Evolutionary conservation across 2,797 vertebrate genomes (phyloP).

Genomic region (Eupleurogrammus muticus): DNA sequence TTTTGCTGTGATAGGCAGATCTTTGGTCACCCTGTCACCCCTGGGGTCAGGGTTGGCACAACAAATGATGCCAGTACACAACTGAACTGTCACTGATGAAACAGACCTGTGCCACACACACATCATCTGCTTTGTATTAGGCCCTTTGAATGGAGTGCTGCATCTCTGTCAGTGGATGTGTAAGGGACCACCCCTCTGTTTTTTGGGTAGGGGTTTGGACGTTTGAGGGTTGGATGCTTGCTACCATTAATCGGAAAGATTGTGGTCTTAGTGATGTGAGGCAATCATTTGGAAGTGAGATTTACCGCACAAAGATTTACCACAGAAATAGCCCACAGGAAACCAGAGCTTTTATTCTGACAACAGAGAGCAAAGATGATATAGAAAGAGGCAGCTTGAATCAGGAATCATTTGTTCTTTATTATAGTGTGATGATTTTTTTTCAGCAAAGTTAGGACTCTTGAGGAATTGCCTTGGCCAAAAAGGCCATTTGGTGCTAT

Average conservation of each 20-base stretch:
- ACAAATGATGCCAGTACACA: constrained; percentile 59
- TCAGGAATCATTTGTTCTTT: constrained; percentile 1
- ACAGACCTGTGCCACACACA: constrained; percentile 67
- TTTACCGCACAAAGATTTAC: constrained; percentile 30
- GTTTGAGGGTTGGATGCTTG: constrained; percentile 40
- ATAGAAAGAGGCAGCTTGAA: constrained; percentile 9
- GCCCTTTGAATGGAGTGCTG: constrained; percentile 47
- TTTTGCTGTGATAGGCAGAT: constrained; percentile 76
- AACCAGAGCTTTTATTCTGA: constrained; percentile 17
- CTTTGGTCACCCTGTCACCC: constrained; percentile 57
- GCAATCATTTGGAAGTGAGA: constrained; percentile 38
- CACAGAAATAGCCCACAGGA: constrained; percentile 12
- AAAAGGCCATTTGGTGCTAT: constrained; percentile 10
- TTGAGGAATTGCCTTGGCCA: background rate
- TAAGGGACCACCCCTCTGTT: constrained; percentile 47
- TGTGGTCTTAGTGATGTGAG: constrained; percentile 32
- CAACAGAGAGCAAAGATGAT: constrained; percentile 18
- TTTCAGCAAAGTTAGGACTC: constrained; percentile 6
- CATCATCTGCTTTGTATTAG: constrained; percentile 68
- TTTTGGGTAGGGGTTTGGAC: constrained; percentile 22
- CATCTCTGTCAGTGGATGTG: constrained; percentile 48
- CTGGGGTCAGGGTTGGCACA: constrained; percentile 76
- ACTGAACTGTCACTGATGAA: constrained; percentile 41
- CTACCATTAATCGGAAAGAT: constrained; percentile 47
- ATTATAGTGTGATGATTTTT: constrained; percentile 19